phyloP scores from a whole-genome alignment of 2,797 vertebrate genomes.

The Artibeus lituratus region DNA sequence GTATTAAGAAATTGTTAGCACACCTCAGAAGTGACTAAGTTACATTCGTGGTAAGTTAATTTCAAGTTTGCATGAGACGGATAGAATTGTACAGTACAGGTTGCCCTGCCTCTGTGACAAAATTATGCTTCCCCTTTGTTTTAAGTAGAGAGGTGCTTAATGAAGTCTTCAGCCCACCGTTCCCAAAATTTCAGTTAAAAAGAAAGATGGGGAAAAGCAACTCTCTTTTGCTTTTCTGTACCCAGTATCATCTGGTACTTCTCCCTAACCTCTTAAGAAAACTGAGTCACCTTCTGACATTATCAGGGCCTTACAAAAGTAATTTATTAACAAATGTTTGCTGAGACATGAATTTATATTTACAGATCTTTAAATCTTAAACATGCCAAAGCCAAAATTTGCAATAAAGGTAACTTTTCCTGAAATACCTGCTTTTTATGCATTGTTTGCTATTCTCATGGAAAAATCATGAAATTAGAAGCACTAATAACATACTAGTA shows the following conservation, averaged over 20 bases:
- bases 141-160: not conserved
- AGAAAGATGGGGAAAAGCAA: not conserved
- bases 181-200: not conserved
- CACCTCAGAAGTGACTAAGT: not conserved
- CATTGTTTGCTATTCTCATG: not conserved
- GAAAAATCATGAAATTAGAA: slow-evolving; percentile 9
- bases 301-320: not conserved
- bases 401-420: not conserved
- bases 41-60: not conserved
- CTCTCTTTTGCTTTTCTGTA: slow-evolving; percentile 11
- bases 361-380: not conserved
- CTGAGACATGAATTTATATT: slow-evolving; percentile 20
- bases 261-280: not conserved
- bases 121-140: not conserved
- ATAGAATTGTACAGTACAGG: not conserved
- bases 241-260: not conserved
- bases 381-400: not conserved
- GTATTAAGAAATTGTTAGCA: not conserved
- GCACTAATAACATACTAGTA: not conserved
- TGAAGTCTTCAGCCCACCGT: not conserved
- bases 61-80: not conserved
- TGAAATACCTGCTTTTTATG: not conserved
- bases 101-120: not conserved
- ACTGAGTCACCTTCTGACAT: not conserved
- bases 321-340: not conserved